A percentile compares a stretch with the other conserved stretches of the same genome.
Evolutionary conservation across 1,140 invertebrate genomes (phyloP).

Genomic region (Parapsyche elsis): DNA sequence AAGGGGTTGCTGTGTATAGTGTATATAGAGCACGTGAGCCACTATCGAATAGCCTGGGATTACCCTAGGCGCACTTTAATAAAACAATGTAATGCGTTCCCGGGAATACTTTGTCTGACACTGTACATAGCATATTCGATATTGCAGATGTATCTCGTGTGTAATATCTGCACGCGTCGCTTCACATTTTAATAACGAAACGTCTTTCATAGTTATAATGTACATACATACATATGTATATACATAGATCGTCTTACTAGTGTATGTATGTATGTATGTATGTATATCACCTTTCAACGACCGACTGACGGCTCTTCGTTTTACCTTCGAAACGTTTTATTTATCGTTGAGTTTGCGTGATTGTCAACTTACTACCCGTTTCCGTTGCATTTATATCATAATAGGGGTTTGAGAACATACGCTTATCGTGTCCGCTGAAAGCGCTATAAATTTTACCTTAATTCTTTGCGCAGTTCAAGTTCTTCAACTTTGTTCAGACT

Average conservation of each 20-base stretch:
- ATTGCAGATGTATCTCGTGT: not conserved
- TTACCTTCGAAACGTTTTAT: too few relatives aligned
- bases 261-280: too few relatives aligned
- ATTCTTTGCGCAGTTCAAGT: slow-evolving; percentile 19
- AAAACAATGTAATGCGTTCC: slow-evolving; percentile 53
- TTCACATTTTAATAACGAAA: slow-evolving; percentile 14
- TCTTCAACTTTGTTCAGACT: slow-evolving; percentile 10
- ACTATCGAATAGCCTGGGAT: slow-evolving; percentile 50
- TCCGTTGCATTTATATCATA: slow-evolving; percentile 24
- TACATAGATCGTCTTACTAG: too few relatives aligned
- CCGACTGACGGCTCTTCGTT: too few relatives aligned
- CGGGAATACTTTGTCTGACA: too few relatives aligned
- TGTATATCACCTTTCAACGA: not conserved
- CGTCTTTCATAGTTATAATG: too few relatives aligned
- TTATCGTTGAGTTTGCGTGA: slow-evolving; percentile 15
- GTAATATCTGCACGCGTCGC: not conserved
- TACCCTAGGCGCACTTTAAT: slow-evolving; percentile 54
- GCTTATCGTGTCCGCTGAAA: slow-evolving; percentile 29
- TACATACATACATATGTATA: too few relatives aligned
- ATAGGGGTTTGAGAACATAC: slow-evolving; percentile 20
- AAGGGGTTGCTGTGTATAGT: not conserved
- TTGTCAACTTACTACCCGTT: slow-evolving; percentile 4
- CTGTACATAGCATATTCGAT: not conserved
- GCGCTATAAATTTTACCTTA: slow-evolving; percentile 28
- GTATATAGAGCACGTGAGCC: not conserved